Conservation (phyloP, 2,113 vertebrate genomes). For the Calidris pugnax region DNA sequence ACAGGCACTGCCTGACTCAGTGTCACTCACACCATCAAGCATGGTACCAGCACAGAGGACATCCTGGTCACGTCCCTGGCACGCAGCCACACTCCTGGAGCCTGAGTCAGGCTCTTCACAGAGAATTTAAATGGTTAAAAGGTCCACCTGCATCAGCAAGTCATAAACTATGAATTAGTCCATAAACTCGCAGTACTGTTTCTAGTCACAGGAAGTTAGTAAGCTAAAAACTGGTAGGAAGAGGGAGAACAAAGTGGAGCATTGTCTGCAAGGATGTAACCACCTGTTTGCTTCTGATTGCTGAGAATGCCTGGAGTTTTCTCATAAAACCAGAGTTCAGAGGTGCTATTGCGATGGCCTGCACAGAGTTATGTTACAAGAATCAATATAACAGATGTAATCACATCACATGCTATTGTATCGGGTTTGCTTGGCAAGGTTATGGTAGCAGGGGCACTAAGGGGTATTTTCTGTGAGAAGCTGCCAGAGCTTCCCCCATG, state of each 20-base stretch:
- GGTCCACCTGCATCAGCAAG: not conserved
- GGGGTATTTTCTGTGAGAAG: not conserved
- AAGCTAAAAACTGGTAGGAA: not conserved
- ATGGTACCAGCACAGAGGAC: not conserved
- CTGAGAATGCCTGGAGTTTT: not conserved
- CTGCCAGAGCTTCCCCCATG: not conserved
- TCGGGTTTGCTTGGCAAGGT: not conserved
- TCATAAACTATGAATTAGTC: not conserved
- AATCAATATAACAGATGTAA: not conserved
- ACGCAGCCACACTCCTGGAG: not conserved
- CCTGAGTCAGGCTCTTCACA: not conserved
- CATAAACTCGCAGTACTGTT: not conserved
- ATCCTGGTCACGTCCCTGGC: not conserved
- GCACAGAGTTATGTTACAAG: not conserved
- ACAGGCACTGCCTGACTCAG: not conserved
- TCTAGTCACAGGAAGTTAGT: not conserved
- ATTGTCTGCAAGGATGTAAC: not conserved
- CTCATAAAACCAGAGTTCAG: not conserved
- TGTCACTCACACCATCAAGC: not conserved
- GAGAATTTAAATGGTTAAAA: not conserved
- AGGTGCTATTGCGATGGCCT: not conserved
- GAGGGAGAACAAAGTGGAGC: not conserved
- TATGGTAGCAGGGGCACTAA: not conserved
- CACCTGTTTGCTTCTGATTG: fast-evolving
- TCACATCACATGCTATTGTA: not conserved